Evolutionary conservation across 2,888 invertebrate genomes (phyloP), one percentile per base, ranked within the genome.

Genomic region (Gibbula magus): DNA sequence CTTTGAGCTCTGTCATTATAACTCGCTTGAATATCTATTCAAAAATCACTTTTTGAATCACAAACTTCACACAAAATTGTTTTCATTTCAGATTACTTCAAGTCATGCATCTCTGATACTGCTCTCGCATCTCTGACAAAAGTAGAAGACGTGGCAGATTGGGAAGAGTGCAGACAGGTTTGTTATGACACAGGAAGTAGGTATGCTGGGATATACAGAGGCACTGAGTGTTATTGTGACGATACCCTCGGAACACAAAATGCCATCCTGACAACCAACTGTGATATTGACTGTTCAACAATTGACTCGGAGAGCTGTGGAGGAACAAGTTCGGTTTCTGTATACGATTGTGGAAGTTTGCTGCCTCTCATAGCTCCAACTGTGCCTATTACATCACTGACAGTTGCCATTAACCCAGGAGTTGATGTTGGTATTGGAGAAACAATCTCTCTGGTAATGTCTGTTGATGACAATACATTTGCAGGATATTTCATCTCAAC

Each of bases 401-500:
- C 35, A 25, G 77, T 83, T 29, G 70, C 74, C 10, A 29, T 76
- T 1, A 18, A 29, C 13, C 81, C 81, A 13, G 82, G 79, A 16
- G 13, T 51, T 8, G 52, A 45, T 25, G n/a, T 82, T 5, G 4
- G 70, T 10, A 66, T 81, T 5, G 79, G 81, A 22, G 51, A 80
- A 8, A 76, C 56, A 16, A 35, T 84, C 13, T 54, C 13, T 29
- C 22, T 84, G 2, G 35, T 54, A 25, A 79, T 82, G 74, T 45
- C 20, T 8, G 82, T 80, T 3, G 74, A 78, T n/a, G 75, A 56
- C 13, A 51, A n/a, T 0, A 73, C 82, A 10, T 75, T 35, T 52
- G 82, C 82, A 39, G 84, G 84, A 18, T 84, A 77, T 67, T 75
- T 77, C 66, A 78, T 84, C 18, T 76, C 80, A 75, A 54, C 80